phyloP scores from a whole-genome alignment of 2,797 vertebrate species.

The Liparis tanakae region DNA sequence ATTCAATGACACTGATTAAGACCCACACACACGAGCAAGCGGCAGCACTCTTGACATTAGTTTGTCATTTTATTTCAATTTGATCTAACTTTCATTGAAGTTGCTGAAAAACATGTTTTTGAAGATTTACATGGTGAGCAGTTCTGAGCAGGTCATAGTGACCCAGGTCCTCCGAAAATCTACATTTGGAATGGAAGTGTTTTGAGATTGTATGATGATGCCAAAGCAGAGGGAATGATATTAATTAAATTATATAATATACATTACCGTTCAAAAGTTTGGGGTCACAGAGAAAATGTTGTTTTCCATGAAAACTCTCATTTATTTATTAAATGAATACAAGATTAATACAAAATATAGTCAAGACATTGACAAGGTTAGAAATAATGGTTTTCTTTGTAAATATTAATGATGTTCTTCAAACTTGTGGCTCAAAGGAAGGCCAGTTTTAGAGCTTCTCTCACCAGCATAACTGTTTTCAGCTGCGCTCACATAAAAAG shows the following conservation, averaged over 20 bases:
- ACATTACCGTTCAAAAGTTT: too few species aligned
- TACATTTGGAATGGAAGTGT: neutral
- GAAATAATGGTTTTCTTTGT: too few species aligned
- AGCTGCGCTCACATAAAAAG: too few species aligned
- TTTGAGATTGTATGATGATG: neutral
- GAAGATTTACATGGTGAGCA: neutral
- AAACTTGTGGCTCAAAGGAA: too few species aligned
- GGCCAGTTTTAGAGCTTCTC: too few species aligned
- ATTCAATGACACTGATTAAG: neutral
- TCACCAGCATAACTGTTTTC: too few species aligned
- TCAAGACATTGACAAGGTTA: too few species aligned
- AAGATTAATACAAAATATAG: too few species aligned
- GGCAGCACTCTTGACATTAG: conserved; percentile 11
- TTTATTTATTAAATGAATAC: too few species aligned
- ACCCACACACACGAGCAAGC: neutral
- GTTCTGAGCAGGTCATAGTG: neutral
- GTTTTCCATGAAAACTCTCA: too few species aligned
- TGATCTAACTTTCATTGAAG: neutral
- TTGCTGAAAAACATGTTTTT: neutral
- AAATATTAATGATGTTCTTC: too few species aligned
- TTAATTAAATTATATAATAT: neutral
- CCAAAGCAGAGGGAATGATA: neutral
- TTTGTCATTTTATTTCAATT: neutral
- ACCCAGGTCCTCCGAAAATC: neutral
- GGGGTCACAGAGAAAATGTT: too few species aligned